A percentile compares a stretch with the other conserved stretches of the same genome.
phyloP scores from a whole-genome alignment of 35 echinoderm and acorn worm species.

The Heliocidaris tuberculata region DNA sequence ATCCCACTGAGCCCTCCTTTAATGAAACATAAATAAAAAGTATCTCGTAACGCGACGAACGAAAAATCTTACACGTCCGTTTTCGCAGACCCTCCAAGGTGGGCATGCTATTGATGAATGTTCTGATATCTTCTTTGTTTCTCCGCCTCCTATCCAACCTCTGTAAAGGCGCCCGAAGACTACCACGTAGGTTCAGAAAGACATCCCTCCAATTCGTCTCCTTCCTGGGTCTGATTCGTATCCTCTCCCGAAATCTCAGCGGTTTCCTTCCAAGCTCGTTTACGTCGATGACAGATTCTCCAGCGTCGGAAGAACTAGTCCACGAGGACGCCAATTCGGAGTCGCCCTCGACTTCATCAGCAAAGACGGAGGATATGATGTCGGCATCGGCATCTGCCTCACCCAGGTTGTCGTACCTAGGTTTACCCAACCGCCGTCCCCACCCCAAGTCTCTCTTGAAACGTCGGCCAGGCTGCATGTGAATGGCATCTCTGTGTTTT shows the following conservation, averaged over 20 bases:
- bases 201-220: not conserved
- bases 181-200: not conserved
- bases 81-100: constrained; percentile 39
- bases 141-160: constrained; percentile 22
- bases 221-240: not conserved
- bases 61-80: not conserved
- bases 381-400: not conserved
- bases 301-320: constrained; percentile 15
- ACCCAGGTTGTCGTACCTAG: not conserved
- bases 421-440: not conserved
- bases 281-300: not conserved
- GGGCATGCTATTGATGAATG: constrained; percentile 12
- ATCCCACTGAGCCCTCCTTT: too few species aligned
- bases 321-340: not conserved
- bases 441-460: constrained; percentile 32
- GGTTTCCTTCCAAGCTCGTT: not conserved
- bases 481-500: not conserved
- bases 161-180: not conserved
- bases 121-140: not conserved
- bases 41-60: not conserved
- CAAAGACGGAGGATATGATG: not conserved
- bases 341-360: not conserved
- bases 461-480: not conserved
- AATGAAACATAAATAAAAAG: too few species aligned
- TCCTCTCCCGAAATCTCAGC: not conserved